phyloP scores from a whole-genome alignment of 2,797 vertebrate genomes.

The Hyperoplus lanceolatus region DNA sequence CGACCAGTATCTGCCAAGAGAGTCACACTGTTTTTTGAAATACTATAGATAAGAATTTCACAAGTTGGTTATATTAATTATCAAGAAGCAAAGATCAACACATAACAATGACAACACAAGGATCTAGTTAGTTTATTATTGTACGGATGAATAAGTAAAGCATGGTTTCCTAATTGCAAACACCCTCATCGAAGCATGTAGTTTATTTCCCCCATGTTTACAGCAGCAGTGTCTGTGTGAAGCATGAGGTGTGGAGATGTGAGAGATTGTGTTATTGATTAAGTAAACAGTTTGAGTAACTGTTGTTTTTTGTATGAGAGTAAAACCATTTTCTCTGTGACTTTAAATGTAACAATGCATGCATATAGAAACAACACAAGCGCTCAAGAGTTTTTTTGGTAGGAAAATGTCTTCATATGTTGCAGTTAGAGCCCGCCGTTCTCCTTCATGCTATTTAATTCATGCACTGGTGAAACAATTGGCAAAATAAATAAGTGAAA shows the following conservation, averaged over 20 bases:
- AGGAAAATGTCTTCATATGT: not conserved
- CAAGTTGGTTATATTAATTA: too few species aligned
- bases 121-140: not conserved
- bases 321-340: not conserved
- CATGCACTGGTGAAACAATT: too few species aligned
- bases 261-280: not conserved
- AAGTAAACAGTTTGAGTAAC: not conserved
- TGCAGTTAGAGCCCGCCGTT: too few species aligned
- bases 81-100: not conserved
- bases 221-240: not conserved
- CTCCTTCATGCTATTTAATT: too few species aligned
- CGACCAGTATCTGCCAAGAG: conserved; percentile 12
- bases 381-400: not conserved
- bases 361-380: not conserved
- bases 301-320: not conserved
- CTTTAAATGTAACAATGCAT: not conserved
- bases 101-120: too few species aligned
- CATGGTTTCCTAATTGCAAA: not conserved
- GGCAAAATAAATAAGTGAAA: too few species aligned
- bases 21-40: not conserved
- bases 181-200: not conserved
- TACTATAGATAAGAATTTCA: too few species aligned
- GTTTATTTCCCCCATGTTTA: not conserved
- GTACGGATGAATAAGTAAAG: not conserved
- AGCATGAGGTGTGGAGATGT: not conserved